A percentile compares a stretch with the other conserved stretches of the same genome.
phyloP scores from a whole-genome alignment of 2,888 invertebrate genomes.

The Rhamnusium bicolor region DNA sequence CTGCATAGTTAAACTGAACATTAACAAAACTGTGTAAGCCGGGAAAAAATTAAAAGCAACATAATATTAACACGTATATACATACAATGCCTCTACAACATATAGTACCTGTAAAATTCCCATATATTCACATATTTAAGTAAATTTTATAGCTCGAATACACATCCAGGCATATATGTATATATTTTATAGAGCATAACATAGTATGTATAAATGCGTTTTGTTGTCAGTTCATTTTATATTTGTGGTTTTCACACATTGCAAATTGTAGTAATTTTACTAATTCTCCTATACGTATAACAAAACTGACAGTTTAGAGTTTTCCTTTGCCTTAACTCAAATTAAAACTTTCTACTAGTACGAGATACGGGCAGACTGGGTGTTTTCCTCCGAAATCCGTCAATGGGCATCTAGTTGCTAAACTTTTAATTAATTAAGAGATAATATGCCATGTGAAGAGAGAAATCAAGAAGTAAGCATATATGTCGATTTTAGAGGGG shows the following conservation, averaged over 20 bases:
- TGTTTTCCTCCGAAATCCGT: no score
- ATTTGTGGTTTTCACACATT: neutral
- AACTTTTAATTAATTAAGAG: no score
- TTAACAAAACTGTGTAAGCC: neutral
- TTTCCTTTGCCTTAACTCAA: no score
- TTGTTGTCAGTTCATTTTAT: neutral
- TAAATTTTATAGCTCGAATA: neutral
- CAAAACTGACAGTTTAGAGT: no score
- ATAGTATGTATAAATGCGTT: neutral
- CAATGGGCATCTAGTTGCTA: no score
- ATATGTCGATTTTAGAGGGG: no score
- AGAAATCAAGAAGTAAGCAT: no score
- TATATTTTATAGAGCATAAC: neutral
- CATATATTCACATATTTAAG: neutral
- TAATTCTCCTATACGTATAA: neutral
- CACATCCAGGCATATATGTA: neutral
- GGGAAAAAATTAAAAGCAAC: neutral
- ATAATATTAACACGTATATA: neutral
- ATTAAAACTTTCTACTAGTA: no score
- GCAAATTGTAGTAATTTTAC: neutral
- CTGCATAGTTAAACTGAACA: neutral
- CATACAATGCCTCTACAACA: neutral
- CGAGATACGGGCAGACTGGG: no score
- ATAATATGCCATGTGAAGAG: no score
- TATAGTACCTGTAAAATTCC: neutral